Evolutionary conservation across 2,797 vertebrate species (phyloP).

Genomic region (Diplodus sargus): DNA sequence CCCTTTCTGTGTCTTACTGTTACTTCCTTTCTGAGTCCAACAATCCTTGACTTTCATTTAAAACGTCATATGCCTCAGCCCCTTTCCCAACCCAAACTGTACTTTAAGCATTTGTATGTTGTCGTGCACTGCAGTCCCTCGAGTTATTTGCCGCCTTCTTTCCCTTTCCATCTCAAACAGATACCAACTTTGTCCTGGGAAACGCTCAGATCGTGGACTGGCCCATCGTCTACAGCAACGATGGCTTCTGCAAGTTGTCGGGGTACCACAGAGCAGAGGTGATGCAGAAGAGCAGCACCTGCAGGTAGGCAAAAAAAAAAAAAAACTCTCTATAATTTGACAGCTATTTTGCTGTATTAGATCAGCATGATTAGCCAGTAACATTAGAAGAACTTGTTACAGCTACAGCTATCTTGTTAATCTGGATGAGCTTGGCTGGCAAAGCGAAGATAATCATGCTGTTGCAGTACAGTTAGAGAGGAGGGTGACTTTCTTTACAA

Average conservation of each 20-base stretch:
- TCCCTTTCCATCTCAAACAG: conserved; percentile 83
- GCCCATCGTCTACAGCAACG: conserved; percentile 99
- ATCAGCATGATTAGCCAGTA: conserved; percentile 13
- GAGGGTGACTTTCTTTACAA: not conserved
- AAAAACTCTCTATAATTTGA: not conserved
- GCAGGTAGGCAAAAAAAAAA: conserved; percentile 88
- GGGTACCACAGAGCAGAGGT: conserved; percentile 99
- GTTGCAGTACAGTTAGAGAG: not conserved
- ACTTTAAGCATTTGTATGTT: conserved; percentile 1
- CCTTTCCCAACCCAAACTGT: conserved; percentile 19
- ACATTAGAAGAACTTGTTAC: conserved; percentile 1
- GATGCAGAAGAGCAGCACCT: conserved; percentile 99
- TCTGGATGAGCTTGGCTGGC: conserved; percentile 16
- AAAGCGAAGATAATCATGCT: conserved; percentile 25
- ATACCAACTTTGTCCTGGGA: conserved; percentile 99
- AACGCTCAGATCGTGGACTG: conserved; percentile 99
- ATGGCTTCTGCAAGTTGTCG: conserved; percentile 99
- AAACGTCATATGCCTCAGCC: conserved; percentile 13
- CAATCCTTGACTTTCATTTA: conserved; percentile 20
- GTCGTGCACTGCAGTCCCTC: conserved; percentile 14
- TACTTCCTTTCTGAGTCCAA: conserved; percentile 6
- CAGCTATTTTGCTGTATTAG: not conserved
- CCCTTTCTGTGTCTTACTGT: not conserved
- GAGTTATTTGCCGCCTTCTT: conserved; percentile 44
- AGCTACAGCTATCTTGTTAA: not conserved